phyloP scores from a whole-genome alignment of 37 sponge, comb jelly and placozoan species.

The Axinella damicornis region DNA sequence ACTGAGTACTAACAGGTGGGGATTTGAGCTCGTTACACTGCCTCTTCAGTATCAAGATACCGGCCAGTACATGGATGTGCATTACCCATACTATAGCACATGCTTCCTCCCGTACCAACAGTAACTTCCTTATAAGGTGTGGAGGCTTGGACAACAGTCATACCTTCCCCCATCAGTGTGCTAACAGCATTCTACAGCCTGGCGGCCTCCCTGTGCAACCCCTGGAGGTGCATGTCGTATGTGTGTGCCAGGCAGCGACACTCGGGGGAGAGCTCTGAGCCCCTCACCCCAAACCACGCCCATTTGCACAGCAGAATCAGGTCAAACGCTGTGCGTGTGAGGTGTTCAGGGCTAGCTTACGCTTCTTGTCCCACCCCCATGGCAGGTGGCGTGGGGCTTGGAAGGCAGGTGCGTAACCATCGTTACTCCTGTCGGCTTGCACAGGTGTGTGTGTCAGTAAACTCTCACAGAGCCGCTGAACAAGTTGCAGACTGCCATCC shows the following conservation, averaged over 20 bases:
- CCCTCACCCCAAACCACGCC: conserved; percentile 41
- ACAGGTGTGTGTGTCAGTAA: not conserved
- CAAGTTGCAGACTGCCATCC: not conserved
- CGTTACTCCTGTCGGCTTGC: too few species aligned
- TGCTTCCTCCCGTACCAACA: too few species aligned
- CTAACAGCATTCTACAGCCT: conserved; percentile 11
- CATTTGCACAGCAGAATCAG: conserved; percentile 7
- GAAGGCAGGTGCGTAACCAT: not conserved
- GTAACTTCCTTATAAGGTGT: too few species aligned
- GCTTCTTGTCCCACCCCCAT: not conserved
- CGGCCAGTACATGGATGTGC: too few species aligned
- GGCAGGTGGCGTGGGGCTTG: not conserved
- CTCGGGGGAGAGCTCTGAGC: conserved; percentile 3
- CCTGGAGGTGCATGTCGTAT: not conserved
- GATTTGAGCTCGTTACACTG: too few species aligned
- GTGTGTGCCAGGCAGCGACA: conserved; percentile 6
- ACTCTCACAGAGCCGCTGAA: not conserved
- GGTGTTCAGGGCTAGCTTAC: not conserved
- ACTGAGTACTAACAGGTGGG: not conserved
- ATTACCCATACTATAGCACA: too few species aligned
- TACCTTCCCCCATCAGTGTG: not conserved
- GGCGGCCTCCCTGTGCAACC: conserved; percentile 21
- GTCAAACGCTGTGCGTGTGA: conserved; percentile 1
- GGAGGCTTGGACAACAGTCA: too few species aligned
- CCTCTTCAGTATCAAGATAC: too few species aligned